These are phyloP conservation scores for Formica selysi DNA, from an alignment of 1,140 invertebrate species.

Conservation along the genomic window DNA sequence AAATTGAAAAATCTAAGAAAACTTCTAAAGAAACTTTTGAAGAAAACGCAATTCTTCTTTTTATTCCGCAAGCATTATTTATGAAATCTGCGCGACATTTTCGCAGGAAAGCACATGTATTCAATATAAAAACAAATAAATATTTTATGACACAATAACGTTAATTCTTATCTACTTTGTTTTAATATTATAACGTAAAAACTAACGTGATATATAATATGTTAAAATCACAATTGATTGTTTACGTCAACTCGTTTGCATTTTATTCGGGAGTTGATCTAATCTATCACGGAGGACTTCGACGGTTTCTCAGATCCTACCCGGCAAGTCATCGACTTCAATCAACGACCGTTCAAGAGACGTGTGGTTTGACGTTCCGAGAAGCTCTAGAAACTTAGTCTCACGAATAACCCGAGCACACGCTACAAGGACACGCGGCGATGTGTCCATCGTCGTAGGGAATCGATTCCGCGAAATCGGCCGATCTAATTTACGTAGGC, in stretches of 20 bases:
- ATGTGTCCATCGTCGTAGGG: constrained; percentile 54
- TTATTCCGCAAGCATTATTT: not conserved
- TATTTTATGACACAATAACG: not conserved
- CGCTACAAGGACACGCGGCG: constrained; percentile 65
- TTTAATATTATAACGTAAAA: not conserved
- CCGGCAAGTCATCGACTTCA: constrained; percentile 51
- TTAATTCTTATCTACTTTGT: not conserved
- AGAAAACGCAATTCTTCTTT: not conserved
- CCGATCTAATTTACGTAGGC: constrained; percentile 36
- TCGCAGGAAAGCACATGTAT: not conserved
- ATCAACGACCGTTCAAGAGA: constrained; percentile 46
- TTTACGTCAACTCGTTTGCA: not conserved
- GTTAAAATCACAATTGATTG: not conserved
- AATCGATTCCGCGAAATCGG: constrained; percentile 70
- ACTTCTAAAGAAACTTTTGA: not conserved
- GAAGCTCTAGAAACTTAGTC: constrained; percentile 66
- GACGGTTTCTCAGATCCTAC: constrained; percentile 44
- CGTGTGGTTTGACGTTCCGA: constrained; percentile 67
- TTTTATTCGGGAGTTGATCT: constrained; percentile 19
- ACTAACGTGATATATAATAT: not conserved
- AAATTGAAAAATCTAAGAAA: not conserved
- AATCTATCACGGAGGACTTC: constrained; percentile 23
- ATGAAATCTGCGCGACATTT: not conserved
- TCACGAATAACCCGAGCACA: constrained; percentile 37
- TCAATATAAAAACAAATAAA: not conserved